phyloP scores from a whole-genome alignment of 1,140 invertebrate genomes.

The Drosophila nigromelanica region DNA sequence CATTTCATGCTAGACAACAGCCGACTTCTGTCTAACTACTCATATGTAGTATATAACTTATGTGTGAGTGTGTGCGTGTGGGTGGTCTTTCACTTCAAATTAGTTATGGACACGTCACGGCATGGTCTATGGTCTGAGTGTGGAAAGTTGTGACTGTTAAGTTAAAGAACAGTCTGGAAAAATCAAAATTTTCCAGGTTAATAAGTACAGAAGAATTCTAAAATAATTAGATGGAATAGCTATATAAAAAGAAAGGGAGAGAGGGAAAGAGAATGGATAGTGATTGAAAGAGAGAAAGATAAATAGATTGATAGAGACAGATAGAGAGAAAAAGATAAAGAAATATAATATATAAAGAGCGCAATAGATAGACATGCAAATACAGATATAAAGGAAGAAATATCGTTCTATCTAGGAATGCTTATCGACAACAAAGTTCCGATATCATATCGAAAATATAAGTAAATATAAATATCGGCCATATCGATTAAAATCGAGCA shows the following conservation, averaged over 20 bases:
- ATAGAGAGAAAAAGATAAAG: not conserved
- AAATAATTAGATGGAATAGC: not conserved
- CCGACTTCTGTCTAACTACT: conserved; percentile 23
- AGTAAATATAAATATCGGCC: too few relatives aligned
- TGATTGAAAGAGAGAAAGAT: too few relatives aligned
- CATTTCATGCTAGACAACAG: conserved; percentile 32
- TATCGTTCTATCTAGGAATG: too few relatives aligned
- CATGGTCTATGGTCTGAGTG: not conserved
- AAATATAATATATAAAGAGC: not conserved
- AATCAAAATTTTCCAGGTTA: too few relatives aligned
- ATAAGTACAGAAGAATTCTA: not conserved
- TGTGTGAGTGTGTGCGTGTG: conserved; percentile 2
- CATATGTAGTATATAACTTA: not conserved
- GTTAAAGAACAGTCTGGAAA: not conserved
- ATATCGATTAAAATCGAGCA: too few relatives aligned
- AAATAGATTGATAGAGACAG: not conserved
- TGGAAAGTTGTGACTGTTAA: conserved; percentile 13
- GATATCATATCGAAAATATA: too few relatives aligned
- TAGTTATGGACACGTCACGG: conserved; percentile 29
- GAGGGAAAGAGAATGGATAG: not conserved
- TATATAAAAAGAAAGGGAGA: not conserved
- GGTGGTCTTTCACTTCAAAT: conserved; percentile 42
- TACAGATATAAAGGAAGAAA: too few relatives aligned
- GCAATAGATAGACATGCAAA: too few relatives aligned
- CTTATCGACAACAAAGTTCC: too few relatives aligned